Evolutionary conservation across 2,888 invertebrate genomes (phyloP).

Genomic region (Cephalotes varians): DNA sequence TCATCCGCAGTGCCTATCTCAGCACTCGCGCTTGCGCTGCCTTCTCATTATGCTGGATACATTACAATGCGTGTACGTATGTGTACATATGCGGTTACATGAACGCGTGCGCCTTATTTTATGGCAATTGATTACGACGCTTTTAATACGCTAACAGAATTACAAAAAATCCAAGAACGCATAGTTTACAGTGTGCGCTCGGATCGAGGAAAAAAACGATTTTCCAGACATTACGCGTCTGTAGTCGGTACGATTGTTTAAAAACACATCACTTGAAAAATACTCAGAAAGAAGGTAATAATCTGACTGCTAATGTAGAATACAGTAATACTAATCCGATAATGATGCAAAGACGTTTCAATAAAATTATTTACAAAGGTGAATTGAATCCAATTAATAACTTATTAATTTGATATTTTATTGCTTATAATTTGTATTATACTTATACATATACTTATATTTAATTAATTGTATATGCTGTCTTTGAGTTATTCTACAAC

Average conservation of each 20-base stretch:
- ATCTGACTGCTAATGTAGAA: not conserved
- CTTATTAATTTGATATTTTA: not conserved
- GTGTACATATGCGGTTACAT: constrained; percentile 5
- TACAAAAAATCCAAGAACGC: not conserved
- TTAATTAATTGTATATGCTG: not conserved
- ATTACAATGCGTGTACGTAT: not conserved
- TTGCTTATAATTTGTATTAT: not conserved
- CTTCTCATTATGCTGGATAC: constrained; percentile 19
- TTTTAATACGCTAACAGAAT: constrained; percentile 18
- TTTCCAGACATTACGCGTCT: not conserved
- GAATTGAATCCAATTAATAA: not conserved
- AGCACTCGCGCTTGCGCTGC: not conserved
- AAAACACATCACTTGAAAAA: constrained; percentile 4
- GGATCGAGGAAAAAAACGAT: not conserved
- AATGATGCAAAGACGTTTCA: not conserved
- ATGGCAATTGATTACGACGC: constrained; percentile 43
- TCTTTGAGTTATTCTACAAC: not conserved
- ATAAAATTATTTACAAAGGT: not conserved
- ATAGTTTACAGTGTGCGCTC: not conserved
- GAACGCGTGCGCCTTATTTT: constrained; percentile 38
- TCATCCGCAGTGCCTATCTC: constrained; percentile 50
- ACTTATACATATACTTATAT: not conserved
- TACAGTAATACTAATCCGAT: not conserved
- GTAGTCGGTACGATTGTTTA: not conserved
- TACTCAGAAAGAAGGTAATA: not conserved